Evolutionary conservation across 2,888 invertebrate genomes (phyloP).

Genomic region (Drosophila pseudotakahashii): DNA sequence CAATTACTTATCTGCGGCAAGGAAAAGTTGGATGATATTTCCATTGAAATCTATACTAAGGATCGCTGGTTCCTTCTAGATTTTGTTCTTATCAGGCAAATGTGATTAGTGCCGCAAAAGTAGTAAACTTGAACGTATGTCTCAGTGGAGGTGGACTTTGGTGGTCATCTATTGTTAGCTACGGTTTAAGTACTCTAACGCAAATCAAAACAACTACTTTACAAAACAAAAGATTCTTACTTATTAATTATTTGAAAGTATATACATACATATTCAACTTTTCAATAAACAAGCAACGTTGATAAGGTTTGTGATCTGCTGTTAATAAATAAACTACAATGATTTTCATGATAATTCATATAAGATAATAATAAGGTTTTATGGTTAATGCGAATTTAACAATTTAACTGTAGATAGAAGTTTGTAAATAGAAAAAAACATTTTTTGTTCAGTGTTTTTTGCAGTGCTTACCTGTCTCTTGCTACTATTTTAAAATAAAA

Average conservation of each 20-base stretch:
- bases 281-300: neutral
- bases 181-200: neutral
- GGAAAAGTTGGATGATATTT: constrained; percentile 11
- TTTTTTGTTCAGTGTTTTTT: too few species aligned
- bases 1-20: constrained; percentile 8
- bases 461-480: too few species aligned
- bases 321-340: neutral
- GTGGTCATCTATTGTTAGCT: constrained; percentile 13
- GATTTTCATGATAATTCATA: too few species aligned
- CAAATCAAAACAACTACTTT: neutral
- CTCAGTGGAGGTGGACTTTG: constrained; percentile 21
- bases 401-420: too few species aligned
- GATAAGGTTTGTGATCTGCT: neutral
- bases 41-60: constrained; percentile 32
- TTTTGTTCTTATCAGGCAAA: constrained; percentile 21
- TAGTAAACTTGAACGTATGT: constrained; percentile 43
- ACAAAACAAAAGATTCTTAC: neutral
- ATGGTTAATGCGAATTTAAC: too few species aligned
- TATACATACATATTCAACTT: too few species aligned
- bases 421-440: too few species aligned
- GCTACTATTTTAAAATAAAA: too few species aligned
- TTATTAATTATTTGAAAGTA: neutral
- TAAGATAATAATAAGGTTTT: too few species aligned
- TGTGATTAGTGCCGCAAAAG: constrained; percentile 18
- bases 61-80: constrained; percentile 14